Conservation (phyloP, 2,113 vertebrate genomes). For the Lagopus muta region DNA sequence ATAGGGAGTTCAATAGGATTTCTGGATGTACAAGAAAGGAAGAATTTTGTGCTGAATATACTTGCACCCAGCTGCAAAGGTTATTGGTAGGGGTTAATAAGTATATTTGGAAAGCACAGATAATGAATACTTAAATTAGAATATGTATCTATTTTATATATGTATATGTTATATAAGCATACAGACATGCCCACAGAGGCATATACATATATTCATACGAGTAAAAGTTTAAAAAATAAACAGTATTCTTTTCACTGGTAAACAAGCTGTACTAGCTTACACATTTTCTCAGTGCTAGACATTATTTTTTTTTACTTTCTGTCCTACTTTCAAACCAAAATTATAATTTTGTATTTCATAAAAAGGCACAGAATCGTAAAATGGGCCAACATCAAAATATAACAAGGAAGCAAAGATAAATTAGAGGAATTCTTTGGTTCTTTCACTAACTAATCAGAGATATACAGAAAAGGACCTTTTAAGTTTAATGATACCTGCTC, state of each 20-base stretch:
- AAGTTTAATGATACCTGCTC: conserved; percentile 96
- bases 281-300: conserved; percentile 31
- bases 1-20: not conserved
- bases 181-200: not conserved
- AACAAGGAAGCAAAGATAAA: conserved; percentile 81
- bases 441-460: conserved; percentile 84
- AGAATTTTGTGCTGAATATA: not conserved
- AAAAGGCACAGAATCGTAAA: conserved; percentile 78
- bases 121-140: conserved; percentile 36
- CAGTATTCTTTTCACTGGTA: conserved; percentile 16
- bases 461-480: conserved; percentile 87
- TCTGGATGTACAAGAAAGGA: conserved; percentile 6
- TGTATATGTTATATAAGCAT: not conserved
- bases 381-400: conserved; percentile 82
- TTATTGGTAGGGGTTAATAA: conserved; percentile 45
- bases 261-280: conserved; percentile 57
- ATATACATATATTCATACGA: not conserved
- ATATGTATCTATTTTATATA: not conserved
- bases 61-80: conserved; percentile 26
- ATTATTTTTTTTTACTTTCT: conserved; percentile 55
- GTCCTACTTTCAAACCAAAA: conserved; percentile 73
- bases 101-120: not conserved
- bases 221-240: conserved; percentile 11
- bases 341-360: conserved; percentile 80
- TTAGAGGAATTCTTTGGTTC: conserved; percentile 84